Conservation (phyloP, 2,113 vertebrate species). For the Aptenodytes patagonicus region DNA sequence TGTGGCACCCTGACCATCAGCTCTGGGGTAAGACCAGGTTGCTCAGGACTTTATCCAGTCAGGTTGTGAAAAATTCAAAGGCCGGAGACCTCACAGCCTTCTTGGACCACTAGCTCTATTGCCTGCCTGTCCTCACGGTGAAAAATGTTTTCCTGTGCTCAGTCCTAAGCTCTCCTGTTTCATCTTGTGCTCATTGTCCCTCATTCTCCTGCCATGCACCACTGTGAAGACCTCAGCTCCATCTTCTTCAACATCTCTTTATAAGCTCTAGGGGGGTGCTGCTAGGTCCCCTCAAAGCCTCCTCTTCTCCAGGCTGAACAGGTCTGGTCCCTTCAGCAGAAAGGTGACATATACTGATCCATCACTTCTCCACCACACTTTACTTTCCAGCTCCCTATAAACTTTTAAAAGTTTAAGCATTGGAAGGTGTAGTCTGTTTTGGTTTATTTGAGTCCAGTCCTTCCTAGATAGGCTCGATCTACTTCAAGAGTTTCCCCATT, state of each 20-base stretch:
- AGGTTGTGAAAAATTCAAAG: not conserved
- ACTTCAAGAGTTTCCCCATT: not conserved
- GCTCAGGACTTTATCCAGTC: not conserved
- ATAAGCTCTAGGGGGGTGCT: not conserved
- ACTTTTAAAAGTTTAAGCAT: not conserved
- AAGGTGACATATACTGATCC: not conserved
- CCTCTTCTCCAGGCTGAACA: not conserved
- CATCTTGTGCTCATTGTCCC: not conserved
- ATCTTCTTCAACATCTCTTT: not conserved
- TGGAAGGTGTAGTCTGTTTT: not conserved
- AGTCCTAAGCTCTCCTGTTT: not conserved
- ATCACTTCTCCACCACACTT: not conserved
- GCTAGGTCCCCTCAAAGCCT: not conserved
- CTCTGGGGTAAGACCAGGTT: not conserved
- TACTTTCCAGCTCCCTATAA: not conserved
- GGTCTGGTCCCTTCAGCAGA: not conserved
- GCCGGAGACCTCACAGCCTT: not conserved
- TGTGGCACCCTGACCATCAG: not conserved
- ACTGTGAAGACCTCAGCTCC: not conserved
- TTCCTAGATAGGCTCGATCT: not conserved
- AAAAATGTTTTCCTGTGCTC: not conserved
- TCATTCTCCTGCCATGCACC: not conserved
- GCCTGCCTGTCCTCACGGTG: not conserved
- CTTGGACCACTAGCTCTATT: rapidly evolving
- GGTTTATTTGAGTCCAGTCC: not conserved